Conservation (phyloP, 2,888 invertebrate species). For the Psylliodes chrysocephalus region DNA sequence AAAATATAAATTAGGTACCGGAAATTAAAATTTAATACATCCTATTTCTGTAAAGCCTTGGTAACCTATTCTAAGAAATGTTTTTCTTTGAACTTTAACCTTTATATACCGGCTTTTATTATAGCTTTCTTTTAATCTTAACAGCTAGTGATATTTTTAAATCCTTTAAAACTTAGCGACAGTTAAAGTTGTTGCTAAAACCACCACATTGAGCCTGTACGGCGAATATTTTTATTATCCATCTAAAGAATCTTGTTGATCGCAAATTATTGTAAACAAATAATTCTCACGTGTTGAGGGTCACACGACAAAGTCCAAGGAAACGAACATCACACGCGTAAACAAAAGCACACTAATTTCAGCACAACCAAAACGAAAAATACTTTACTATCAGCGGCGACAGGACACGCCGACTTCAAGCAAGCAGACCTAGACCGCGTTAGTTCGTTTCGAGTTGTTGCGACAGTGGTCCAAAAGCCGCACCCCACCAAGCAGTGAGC, state of each 20-base stretch:
- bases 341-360: constrained; percentile 13
- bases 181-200: constrained; percentile 2
- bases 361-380: constrained; percentile 4
- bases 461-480: constrained; percentile 50
- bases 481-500: constrained; percentile 60
- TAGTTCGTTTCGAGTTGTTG: constrained; percentile 42
- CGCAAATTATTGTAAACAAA: constrained; percentile 2
- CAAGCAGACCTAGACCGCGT: constrained; percentile 44
- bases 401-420: constrained; percentile 8
- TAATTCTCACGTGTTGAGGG: constrained; percentile 21
- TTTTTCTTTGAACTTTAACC: no score
- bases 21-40: no score
- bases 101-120: no score
- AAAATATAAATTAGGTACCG: no score
- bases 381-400: not conserved
- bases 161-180: not conserved
- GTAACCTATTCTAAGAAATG: no score
- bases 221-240: not conserved
- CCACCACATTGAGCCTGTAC: not conserved
- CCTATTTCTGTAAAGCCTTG: no score
- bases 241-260: not conserved
- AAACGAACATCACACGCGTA: constrained; percentile 11
- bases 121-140: no score
- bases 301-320: constrained; percentile 28
- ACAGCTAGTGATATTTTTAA: no score